A percentile compares a stretch with the other conserved stretches of the same genome.
These are phyloP conservation scores for Halichoerus grypus DNA, from an alignment of 2,113 vertebrate genomes.

Conservation along the genomic window DNA sequence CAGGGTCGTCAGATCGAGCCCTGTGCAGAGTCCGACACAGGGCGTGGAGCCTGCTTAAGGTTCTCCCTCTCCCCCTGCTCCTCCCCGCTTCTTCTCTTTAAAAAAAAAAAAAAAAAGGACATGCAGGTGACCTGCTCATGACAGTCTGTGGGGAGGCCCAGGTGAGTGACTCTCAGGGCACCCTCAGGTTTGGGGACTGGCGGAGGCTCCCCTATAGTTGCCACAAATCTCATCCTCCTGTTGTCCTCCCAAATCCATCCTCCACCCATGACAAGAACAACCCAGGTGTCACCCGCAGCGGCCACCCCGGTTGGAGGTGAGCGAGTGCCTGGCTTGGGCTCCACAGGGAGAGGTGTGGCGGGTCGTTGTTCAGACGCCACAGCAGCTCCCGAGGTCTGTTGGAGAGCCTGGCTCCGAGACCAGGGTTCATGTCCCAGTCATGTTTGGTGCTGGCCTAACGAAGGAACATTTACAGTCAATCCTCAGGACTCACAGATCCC, in stretches of 20 bases:
- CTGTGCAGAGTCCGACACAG: too few species aligned
- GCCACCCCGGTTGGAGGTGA: not conserved
- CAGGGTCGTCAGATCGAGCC: too few species aligned
- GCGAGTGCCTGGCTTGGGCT: not conserved
- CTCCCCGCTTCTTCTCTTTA: too few species aligned
- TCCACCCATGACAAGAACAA: not conserved
- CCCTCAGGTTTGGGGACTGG: not conserved
- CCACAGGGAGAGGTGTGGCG: not conserved
- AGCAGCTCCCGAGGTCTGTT: not conserved
- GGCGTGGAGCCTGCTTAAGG: too few species aligned
- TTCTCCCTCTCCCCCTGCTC: too few species aligned
- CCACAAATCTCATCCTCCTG: not conserved
- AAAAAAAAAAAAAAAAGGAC: too few species aligned
- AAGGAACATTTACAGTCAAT: not conserved
- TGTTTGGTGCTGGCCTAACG: fast-evolving
- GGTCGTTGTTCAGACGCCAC: not conserved
- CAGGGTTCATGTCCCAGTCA: not conserved
- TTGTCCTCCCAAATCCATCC: not conserved
- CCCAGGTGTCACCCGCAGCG: too few species aligned
- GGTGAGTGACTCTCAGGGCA: not conserved
- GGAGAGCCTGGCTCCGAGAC: not conserved
- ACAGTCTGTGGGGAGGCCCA: too few species aligned
- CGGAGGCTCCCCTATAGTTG: slow-evolving; percentile 52
- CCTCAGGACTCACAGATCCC: not conserved
- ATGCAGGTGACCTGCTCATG: not conserved